These are phyloP conservation scores for Leucoraja erinaceus DNA, from an alignment of 2,113 vertebrate species.

Conservation along the genomic window DNA sequence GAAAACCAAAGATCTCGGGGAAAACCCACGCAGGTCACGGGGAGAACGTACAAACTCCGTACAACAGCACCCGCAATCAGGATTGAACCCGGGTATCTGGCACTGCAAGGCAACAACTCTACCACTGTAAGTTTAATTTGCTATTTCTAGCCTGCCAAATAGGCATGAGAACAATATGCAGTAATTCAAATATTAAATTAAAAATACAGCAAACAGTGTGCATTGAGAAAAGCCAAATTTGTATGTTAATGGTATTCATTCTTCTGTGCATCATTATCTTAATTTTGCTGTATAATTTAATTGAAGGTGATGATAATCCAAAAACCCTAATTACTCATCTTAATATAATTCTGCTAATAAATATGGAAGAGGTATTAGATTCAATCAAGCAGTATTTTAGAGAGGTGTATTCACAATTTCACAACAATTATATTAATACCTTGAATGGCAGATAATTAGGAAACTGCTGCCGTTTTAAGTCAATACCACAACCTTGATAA, in stretches of 20 bases:
- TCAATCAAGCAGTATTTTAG: not conserved
- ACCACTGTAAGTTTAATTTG: not conserved
- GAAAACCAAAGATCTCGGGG: no score
- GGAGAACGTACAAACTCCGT: no score
- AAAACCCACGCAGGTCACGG: no score
- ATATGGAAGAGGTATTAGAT: no score
- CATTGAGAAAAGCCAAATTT: not conserved
- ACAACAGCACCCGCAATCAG: no score
- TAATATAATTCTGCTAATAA: not conserved
- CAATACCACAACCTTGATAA: not conserved
- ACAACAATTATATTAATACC: not conserved
- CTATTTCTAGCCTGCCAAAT: not conserved
- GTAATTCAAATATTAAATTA: not conserved
- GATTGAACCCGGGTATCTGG: no score
- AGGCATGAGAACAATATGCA: not conserved
- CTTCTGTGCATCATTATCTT: not conserved
- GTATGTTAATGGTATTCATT: not conserved
- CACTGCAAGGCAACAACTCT: no score
- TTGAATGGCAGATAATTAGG: not conserved
- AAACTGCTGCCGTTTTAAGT: not conserved
- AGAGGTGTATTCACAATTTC: slow-evolving; percentile 9
- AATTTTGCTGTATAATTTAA: not conserved
- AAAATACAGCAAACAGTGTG: not conserved
- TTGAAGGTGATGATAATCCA: not conserved
- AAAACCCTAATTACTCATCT: not conserved